Conservation (phyloP, 2,797 vertebrate genomes). For the Phrynocephalus forsythii region DNA sequence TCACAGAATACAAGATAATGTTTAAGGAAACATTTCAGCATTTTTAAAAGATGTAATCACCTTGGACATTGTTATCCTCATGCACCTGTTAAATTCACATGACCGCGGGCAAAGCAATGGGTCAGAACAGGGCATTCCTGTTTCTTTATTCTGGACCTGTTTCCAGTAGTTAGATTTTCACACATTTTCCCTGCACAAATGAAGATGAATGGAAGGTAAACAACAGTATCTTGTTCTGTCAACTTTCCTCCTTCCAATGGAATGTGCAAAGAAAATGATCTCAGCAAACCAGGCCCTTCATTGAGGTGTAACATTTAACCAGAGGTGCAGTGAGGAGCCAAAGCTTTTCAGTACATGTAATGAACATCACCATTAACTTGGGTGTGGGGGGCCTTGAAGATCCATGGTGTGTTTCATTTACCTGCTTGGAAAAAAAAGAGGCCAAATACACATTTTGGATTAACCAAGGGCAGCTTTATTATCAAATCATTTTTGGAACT, state of each 20-base stretch:
- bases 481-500: too few relatives aligned
- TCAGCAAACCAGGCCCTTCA: background rate
- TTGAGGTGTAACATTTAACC: background rate
- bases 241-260: background rate
- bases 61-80: background rate
- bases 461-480: too few relatives aligned
- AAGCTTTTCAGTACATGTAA: background rate
- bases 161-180: background rate
- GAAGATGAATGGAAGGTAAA: background rate
- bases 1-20: conserved; percentile 6
- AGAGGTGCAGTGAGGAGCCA: background rate
- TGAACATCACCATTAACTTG: background rate
- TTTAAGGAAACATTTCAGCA: background rate
- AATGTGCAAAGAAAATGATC: background rate
- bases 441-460: too few relatives aligned
- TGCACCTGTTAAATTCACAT: background rate
- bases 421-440: too few relatives aligned
- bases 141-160: background rate
- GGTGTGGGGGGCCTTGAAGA: background rate
- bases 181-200: background rate
- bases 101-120: background rate
- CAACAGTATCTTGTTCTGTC: background rate
- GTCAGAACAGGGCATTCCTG: background rate
- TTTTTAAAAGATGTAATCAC: conserved; percentile 25
- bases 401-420: background rate